A percentile compares a stretch with the other conserved stretches of the same genome.
These are phyloP conservation scores for Matsumyia berberina DNA, from an alignment of 2,888 invertebrate genomes.

Conservation along the genomic window DNA sequence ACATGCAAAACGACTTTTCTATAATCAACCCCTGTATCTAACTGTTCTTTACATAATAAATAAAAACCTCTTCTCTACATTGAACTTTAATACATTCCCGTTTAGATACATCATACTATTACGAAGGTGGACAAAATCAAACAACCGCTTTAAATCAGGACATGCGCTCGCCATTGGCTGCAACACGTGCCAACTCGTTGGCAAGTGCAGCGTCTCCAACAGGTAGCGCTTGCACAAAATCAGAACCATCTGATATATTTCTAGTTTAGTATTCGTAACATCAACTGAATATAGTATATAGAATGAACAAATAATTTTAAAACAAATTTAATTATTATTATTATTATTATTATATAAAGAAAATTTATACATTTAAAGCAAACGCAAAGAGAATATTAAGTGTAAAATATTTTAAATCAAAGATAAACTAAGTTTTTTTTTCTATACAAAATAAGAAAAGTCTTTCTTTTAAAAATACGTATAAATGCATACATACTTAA, in stretches of 20 bases:
- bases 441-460: background rate
- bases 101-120: conserved; percentile 88
- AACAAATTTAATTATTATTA: conserved; percentile 13
- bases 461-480: background rate
- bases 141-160: conserved; percentile 85
- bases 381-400: conserved; percentile 16
- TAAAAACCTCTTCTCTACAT: no score
- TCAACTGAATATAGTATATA: conserved; percentile 58
- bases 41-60: no score
- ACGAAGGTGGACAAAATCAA: conserved; percentile 84
- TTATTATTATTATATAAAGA: conserved; percentile 1
- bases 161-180: conserved; percentile 89
- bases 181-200: conserved; percentile 89
- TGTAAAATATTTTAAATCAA: conserved; percentile 31
- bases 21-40: no score
- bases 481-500: background rate
- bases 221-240: conserved; percentile 89
- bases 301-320: conserved; percentile 29
- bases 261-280: conserved; percentile 80
- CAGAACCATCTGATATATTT: conserved; percentile 85
- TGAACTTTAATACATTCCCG: background rate
- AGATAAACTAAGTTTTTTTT: background rate
- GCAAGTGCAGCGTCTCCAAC: conserved; percentile 90
- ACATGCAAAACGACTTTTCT: no score
- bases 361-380: conserved; percentile 32